Base-by-base conservation (phyloP, 2,888 invertebrate genomes). In the Epinotia brunnichana region DNA sequence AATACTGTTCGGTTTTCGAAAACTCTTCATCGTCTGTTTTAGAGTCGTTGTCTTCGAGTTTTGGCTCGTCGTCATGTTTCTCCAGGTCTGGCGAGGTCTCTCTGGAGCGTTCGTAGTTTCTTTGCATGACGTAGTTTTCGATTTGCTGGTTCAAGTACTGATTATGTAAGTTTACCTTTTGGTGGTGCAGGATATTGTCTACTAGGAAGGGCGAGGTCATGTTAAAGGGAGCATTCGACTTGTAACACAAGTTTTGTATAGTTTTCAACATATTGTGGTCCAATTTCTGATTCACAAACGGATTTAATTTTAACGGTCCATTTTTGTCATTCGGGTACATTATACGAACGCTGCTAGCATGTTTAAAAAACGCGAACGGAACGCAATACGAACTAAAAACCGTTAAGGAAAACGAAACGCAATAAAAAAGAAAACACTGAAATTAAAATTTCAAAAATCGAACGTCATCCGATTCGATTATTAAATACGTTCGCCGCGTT, bases 191-290 rank as follows among this genome's bases (percentile, higher is more conserved):
- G 21, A 95, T 94, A 77, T 95, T 95, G 83, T 95, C 95, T 75
- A 95, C 94, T 68, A 95, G 80, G 79, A 95, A 95, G 0, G 94
- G 94, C 0, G 95, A 95, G 39, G 94, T 92, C 91, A 94, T 94
- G 77, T 94, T 94, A 73, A 88, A 90, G 7, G 93, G 83, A 19
- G 79, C 82, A 60, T 84, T 86, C 1, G 84, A 84, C 77, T 91
- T 93, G 74, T 91, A 89, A 70, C 90, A 92, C 75, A 93, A 76
- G 74, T 86, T 92, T 74, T 93, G 93, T 69, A 93, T 90, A 29
- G 93, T 93, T 76, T 92, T 92, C 86, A 93, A 86, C 93, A 93
- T 93, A 89, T 89, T 89, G 76, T 90, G 90, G 35, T 91, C 90
- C 54, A 90, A 74, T 66, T 82, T 87, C 78, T 89, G 89, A 67